A percentile compares a stretch with the other conserved stretches of the same genome.
Evolutionary conservation across 2,888 invertebrate genomes (phyloP).

Genomic region (Spilosoma lubricipeda): DNA sequence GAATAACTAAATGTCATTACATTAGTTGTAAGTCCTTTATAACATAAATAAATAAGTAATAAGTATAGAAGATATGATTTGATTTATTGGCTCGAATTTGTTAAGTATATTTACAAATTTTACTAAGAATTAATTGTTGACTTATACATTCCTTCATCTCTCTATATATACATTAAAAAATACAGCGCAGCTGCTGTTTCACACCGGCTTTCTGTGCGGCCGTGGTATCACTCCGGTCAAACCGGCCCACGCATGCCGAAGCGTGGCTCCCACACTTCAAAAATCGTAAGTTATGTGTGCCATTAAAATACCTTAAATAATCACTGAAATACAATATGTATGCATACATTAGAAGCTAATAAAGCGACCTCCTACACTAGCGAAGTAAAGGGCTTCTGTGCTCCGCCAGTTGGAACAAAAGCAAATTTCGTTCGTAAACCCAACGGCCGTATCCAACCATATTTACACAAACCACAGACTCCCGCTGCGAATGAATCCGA

Average conservation of each 20-base stretch:
- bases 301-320: neutral
- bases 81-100: too few relatives aligned
- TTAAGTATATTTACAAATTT: neutral
- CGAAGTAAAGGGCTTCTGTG: slow-evolving; percentile 16
- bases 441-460: slow-evolving; percentile 47
- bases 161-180: neutral
- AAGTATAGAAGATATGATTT: too few relatives aligned
- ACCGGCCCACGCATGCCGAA: too few relatives aligned
- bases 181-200: too few relatives aligned
- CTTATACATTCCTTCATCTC: neutral
- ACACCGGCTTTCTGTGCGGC: too few relatives aligned
- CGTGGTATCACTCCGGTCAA: too few relatives aligned
- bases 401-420: slow-evolving; percentile 35
- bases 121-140: neutral
- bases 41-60: too few relatives aligned
- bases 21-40: too few relatives aligned
- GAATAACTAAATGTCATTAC: too few relatives aligned
- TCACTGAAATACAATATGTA: neutral
- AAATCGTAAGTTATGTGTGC: neutral
- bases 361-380: neutral
- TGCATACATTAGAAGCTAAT: neutral
- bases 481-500: slow-evolving; percentile 72
- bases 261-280: too few relatives aligned
- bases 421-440: slow-evolving; percentile 50
- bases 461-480: slow-evolving; percentile 57